Evolutionary conservation across 2,797 vertebrate genomes (phyloP), one percentile per base, ranked within the genome.

Genomic region (Sebastes goodei): DNA sequence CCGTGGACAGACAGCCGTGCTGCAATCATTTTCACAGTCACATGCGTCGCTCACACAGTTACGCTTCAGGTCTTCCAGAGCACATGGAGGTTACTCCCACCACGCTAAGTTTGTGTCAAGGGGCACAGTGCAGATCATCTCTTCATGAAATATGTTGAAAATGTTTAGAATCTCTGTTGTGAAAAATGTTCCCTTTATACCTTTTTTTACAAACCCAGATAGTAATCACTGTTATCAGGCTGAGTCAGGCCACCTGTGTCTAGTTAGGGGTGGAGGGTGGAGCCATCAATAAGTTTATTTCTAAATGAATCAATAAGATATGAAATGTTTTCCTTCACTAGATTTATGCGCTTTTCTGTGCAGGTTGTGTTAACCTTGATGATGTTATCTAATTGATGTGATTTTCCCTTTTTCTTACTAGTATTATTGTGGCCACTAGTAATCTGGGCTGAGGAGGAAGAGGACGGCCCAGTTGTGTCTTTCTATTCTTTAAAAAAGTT

Each of bases 21-120:
- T 63, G 65, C 52, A 57, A 38, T 72, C 62, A 64, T 60, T 32
- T 57, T 38, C 63, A 72, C n/a, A 66, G 12, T 69, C 35, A 56
- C 66, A 74, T 56, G 69, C 32, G 33, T 57, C 2, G 1, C 70
- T 71, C 23, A 60, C 63, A 64, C 23, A 10, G 10, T 46, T 21
- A 23, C 57, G 35, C 30, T 64, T 27, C 7, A 64, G 68, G 42
- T 20, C 17, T 52, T 83, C 68, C 67, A 81, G 55, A 83, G 68
- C 61, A 79, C 73, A 64, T 70, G 64, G 6, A 56, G 35, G 21
- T 71, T 35, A 23, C 2, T 65, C 32, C 42, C 25, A 76, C 6
- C 15, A 35, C 10, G 5, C 52, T 62, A 10, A 59, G 27, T 67
- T 25, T 69, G 32, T 53, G 14, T 33, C 12, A 27, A 21, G 23